phyloP scores from a whole-genome alignment of 2,797 vertebrate species.

The Sebastolobus altivelis region DNA sequence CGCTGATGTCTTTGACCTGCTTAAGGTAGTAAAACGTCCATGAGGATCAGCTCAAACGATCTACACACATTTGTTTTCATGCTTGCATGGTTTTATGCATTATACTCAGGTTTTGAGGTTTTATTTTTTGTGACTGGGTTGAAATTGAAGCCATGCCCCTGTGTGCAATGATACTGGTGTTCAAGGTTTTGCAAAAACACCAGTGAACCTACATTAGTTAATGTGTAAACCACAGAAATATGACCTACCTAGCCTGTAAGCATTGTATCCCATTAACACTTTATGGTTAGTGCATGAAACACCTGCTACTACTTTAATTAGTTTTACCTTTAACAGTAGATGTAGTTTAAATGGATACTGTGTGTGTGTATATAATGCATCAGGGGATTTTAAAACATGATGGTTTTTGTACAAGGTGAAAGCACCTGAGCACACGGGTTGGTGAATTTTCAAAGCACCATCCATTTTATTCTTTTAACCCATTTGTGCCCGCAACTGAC shows the following conservation, averaged over 20 bases:
- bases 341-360: not conserved
- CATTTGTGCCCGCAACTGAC: too few species aligned
- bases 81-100: not conserved
- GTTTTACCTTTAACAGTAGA: not conserved
- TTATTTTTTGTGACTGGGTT: not conserved
- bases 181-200: slow-evolving; percentile 5
- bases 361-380: not conserved
- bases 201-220: not conserved
- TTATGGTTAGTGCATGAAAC: not conserved
- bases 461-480: not conserved
- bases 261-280: not conserved
- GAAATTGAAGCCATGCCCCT: not conserved
- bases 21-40: slow-evolving; percentile 91
- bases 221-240: not conserved
- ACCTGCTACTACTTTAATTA: not conserved
- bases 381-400: not conserved
- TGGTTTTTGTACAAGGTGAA: not conserved
- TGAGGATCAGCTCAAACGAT: not conserved
- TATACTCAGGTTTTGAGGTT: not conserved
- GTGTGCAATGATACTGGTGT: not conserved
- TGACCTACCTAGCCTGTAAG: not conserved
- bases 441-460: not conserved
- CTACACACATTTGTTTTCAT: not conserved
- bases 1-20: slow-evolving; percentile 96
- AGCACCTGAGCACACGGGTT: not conserved